Percentiles rank a stretch among this genome's conserved stretches.
Evolutionary conservation across 2,113 vertebrate species (phyloP).

Genomic region (Piaya cayana): DNA sequence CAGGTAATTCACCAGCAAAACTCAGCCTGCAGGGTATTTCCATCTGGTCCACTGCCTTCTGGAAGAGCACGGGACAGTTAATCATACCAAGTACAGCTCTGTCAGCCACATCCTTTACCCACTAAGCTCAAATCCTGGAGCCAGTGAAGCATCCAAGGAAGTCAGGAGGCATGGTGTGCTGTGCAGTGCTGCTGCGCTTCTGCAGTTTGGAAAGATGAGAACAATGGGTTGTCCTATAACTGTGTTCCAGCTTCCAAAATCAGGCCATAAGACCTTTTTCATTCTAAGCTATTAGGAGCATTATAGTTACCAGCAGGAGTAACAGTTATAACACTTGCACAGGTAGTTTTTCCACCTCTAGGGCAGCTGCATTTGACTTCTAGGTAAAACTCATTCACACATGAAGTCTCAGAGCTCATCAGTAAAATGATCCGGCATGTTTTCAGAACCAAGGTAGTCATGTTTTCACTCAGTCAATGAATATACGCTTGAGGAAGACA

Average conservation of each 20-base stretch:
- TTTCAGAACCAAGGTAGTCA: not conserved
- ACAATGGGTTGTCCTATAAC: not conserved
- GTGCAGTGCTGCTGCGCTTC: not conserved
- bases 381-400: not conserved
- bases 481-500: not conserved
- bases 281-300: not conserved
- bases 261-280: not conserved
- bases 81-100: not conserved
- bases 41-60: not conserved
- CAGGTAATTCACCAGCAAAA: not conserved
- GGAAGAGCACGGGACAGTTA: not conserved
- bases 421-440: not conserved
- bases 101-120: not conserved
- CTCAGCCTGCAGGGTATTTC: slow-evolving; percentile 1
- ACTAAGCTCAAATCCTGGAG: not conserved
- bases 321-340: not conserved
- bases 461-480: not conserved
- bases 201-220: not conserved
- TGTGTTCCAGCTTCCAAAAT: not conserved
- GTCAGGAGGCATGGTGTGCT: not conserved
- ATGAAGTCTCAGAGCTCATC: not conserved
- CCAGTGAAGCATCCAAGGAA: not conserved
- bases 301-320: not conserved
- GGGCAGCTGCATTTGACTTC: not conserved
- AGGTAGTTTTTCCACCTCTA: not conserved